A percentile compares a stretch with the other conserved stretches of the same genome.
These are phyloP conservation scores for Drosophila paramelanica DNA, from an alignment of 2,888 invertebrate genomes.

Conservation along the genomic window DNA sequence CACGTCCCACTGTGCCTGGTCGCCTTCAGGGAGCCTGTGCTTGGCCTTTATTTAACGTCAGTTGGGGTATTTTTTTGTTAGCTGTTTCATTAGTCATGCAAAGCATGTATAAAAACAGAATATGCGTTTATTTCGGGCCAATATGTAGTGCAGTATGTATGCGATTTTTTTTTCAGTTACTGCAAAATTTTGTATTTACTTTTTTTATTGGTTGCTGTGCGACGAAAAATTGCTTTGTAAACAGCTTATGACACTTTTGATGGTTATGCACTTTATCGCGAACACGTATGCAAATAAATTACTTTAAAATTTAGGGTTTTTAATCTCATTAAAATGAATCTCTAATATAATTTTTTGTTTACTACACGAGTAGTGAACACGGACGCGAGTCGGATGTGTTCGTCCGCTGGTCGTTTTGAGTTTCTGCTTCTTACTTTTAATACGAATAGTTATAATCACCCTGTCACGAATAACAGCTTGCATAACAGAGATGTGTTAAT, in stretches of 20 bases:
- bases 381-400: slow-evolving; percentile 47
- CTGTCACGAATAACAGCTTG: slow-evolving; percentile 43
- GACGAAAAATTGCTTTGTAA: slow-evolving; percentile 21
- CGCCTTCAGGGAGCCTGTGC: slow-evolving; percentile 48
- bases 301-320: slow-evolving; percentile 40
- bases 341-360: slow-evolving; percentile 55
- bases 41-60: slow-evolving; percentile 20
- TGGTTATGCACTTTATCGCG: slow-evolving; percentile 43
- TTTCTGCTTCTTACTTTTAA: slow-evolving; percentile 39
- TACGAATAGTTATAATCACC: slow-evolving; percentile 29
- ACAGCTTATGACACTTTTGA: slow-evolving; percentile 33
- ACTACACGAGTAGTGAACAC: slow-evolving; percentile 52
- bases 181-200: slow-evolving; percentile 6
- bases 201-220: slow-evolving; percentile 34
- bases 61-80: slow-evolving; percentile 9
- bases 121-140: slow-evolving; percentile 48
- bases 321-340: slow-evolving; percentile 65
- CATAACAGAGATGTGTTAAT: slow-evolving; percentile 32
- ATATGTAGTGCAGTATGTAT: slow-evolving; percentile 29
- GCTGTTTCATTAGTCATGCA: slow-evolving; percentile 72
- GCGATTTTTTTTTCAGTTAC: slow-evolving; percentile 28
- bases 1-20: slow-evolving; percentile 13
- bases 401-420: slow-evolving; percentile 41
- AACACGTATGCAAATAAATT: slow-evolving; percentile 31
- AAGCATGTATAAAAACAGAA: slow-evolving; percentile 36